Base-by-base conservation (phyloP, 2,113 vertebrate genomes). In the Nyctereutes procyonoides region DNA sequence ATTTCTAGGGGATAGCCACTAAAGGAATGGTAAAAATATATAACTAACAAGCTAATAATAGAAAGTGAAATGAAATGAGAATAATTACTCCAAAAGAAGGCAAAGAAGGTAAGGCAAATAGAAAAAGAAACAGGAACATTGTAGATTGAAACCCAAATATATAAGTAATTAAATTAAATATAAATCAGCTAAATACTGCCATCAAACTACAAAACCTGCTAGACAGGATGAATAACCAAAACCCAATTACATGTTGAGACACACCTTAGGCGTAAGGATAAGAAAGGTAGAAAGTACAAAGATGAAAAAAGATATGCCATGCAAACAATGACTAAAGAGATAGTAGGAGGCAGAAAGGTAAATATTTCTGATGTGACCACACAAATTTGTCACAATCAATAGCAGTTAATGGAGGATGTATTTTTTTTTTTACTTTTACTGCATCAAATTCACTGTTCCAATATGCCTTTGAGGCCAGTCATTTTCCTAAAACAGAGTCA, bases 351-450 rank as follows among this genome's bases (percentile, higher is more conserved):
- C 67, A 90, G 63, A 48, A 83, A 35, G 96, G 96, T 62, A 65
- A 80, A 26, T 82, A 81, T 93, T 97, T 93, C 73, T 97, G 53
- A 38, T 55, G 19, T 97, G 58, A 94, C 56, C 55, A 84, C 26
- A n/a, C 74, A 43, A 22, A 69, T 74, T 73, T 84, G 32, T 24
- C 56, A 55, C 7, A 84, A 22, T 74, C 55, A 88, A 1, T 71
- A 86, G 20, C 14, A 13, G 56, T 48, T 92, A 69, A 26, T 86
- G 22, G 4, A 30, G 53, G 95, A 63, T 5, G 19, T 35, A 8
- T 38, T 94, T 97, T 43, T 43, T 43, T 95, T 77, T 8, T n/a
- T 87, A 96, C 62, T 95, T 85, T 76, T 82, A 79, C 53, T 94
- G 67, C 95, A 88, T 84, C 60, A 4, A 15, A 30, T 55, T 14